These are phyloP conservation scores for Manis pentadactyla DNA, from an alignment of 2,797 vertebrate genomes.

Conservation along the genomic window DNA sequence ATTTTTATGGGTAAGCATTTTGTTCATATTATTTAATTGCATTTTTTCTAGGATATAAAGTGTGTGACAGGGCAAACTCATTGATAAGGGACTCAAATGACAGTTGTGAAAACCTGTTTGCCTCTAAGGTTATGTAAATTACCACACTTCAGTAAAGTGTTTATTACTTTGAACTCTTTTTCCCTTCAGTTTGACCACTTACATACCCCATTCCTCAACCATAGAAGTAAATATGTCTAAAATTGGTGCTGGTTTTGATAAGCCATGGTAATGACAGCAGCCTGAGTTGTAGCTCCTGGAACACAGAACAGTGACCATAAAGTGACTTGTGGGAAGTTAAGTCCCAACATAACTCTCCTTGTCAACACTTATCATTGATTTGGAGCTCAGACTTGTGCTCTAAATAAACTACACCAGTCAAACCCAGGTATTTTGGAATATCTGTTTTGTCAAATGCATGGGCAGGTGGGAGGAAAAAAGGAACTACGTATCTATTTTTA, in stretches of 20 bases:
- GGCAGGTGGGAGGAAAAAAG: not conserved
- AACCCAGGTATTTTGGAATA: not conserved
- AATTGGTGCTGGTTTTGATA: conserved; percentile 54
- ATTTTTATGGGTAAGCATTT: not conserved
- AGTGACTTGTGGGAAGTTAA: not conserved
- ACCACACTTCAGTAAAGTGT: not conserved
- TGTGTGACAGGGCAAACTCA: not conserved
- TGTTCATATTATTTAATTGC: not conserved
- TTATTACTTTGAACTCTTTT: conserved; percentile 16
- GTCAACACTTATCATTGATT: not conserved
- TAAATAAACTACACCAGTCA: not conserved
- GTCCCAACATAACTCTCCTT: not conserved
- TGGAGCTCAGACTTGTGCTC: not conserved
- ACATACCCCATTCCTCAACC: not conserved
- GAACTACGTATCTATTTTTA: not conserved
- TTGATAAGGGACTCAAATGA: not conserved
- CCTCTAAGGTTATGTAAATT: not conserved
- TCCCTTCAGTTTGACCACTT: not conserved
- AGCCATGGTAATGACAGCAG: conserved; percentile 20
- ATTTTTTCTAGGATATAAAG: conserved; percentile 25
- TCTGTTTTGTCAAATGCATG: not conserved
- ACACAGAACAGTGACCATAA: not conserved
- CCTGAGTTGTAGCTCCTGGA: not conserved
- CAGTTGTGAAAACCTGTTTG: not conserved
- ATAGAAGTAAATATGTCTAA: conserved; percentile 61